Evolutionary conservation across 2,797 vertebrate species (phyloP).

Genomic region (Cuculus canorus): DNA sequence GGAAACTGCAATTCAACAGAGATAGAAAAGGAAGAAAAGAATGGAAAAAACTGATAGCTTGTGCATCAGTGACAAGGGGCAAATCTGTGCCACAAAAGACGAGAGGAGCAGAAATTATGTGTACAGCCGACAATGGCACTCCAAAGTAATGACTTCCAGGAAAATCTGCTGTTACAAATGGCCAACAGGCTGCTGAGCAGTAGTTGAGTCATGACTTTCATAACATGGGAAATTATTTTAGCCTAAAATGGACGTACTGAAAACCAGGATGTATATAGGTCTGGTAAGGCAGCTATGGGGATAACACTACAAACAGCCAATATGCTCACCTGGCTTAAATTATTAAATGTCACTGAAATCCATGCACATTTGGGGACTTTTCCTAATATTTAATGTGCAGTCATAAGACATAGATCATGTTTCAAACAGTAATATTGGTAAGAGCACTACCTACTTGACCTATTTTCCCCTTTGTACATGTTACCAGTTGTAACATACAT

Average conservation of each 20-base stretch:
- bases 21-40: constrained; percentile 26
- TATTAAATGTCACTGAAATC: not conserved
- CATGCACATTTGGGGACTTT: not conserved
- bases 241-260: not conserved
- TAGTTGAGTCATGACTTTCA: constrained; percentile 16
- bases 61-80: not conserved
- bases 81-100: constrained; percentile 27
- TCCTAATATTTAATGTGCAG: not conserved
- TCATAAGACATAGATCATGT: not conserved
- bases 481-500: not conserved
- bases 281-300: not conserved
- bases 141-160: constrained; percentile 54
- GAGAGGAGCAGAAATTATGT: not conserved
- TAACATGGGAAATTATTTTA: constrained; percentile 14
- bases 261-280: not conserved
- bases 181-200: not conserved
- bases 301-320: not conserved
- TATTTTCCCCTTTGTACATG: not conserved
- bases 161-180: constrained; percentile 40
- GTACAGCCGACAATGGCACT: constrained; percentile 15
- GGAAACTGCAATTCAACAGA: constrained; percentile 51
- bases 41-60: constrained; percentile 23
- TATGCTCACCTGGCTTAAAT: constrained; percentile 23
- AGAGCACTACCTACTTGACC: not conserved
- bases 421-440: not conserved